phyloP scores from a whole-genome alignment of 2,888 invertebrate genomes.

The Thera britannica region DNA sequence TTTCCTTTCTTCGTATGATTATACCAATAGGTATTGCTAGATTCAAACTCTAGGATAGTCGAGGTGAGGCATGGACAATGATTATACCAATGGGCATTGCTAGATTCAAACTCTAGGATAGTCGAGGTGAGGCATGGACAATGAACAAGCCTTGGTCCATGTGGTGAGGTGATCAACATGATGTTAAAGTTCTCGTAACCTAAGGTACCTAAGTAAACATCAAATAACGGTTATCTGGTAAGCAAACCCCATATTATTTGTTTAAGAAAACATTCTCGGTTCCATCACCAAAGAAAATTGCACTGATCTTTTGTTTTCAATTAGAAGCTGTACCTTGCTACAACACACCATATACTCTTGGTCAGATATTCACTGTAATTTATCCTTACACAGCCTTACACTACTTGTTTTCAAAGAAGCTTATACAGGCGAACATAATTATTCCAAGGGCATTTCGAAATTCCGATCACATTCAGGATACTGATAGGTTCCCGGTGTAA shows the following conservation, averaged over 20 bases:
- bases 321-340: neutral
- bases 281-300: neutral
- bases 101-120: conserved; percentile 1
- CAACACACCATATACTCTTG: neutral
- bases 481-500: conserved; percentile 42
- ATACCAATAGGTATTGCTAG: conserved; percentile 10
- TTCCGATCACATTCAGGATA: conserved; percentile 38
- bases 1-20: neutral
- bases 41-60: neutral
- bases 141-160: too few relatives aligned
- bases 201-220: conserved; percentile 5
- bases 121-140: too few relatives aligned
- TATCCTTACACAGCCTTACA: neutral
- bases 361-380: neutral
- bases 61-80: too few relatives aligned
- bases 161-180: conserved; percentile 1
- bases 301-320: neutral
- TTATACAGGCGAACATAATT: neutral
- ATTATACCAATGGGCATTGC: conserved; percentile 8
- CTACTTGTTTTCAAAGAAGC: neutral
- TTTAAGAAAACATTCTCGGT: neutral
- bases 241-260: too few relatives aligned
- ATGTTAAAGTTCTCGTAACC: conserved; percentile 7
- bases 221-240: conserved; percentile 6
- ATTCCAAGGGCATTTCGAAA: conserved; percentile 29